Base-by-base conservation (phyloP, 2,113 vertebrate species). In the Gallinago paraguaiae region DNA sequence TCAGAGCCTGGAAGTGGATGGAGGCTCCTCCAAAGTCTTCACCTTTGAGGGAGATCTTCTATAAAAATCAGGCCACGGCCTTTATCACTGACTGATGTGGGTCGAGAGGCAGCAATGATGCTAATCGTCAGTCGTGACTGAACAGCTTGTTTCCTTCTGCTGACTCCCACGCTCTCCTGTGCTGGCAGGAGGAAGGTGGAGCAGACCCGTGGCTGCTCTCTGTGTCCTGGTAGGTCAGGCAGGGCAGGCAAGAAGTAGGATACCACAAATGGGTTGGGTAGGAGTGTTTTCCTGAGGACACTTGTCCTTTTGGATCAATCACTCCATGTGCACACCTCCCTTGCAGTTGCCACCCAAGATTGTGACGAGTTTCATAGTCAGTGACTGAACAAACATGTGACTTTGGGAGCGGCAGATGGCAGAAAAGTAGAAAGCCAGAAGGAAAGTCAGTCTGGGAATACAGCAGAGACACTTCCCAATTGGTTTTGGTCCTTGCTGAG, bases 261-360 rank as follows among this genome's bases (percentile, higher is more conserved):
- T 37, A 28, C 37, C 72, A 60, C 48, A 15, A 45, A 54, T 17
- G 54, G n/a, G 24, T 11, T 48, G 81, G 83, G 48, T 68, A n/a
- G 93, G 88, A 88, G 30, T 35, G 22, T 33, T 88, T 67, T 85
- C 8, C 20, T 14, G 1, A 1, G 53, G 35, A 68, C 74, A 25
- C 45, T 68, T 51, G 80, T 79, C 57, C 41, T 50, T 82, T 69
- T 53, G 79, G 76, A 51, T 74, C 3, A 0, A 10, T 65, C 0
- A 0, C 43, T 51, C 0, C 0, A 5, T 27, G 51, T 28, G 43
- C 41, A 30, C 14, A 3, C 35, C 60, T 68, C 33, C 65, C 68
- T 83, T 24, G 30, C 50, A 54, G 76, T 10, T 71, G 60, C 71
- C 7, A 5, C 48, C 30, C 69, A 53, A 45, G 86, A 81, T 50